These are phyloP conservation scores for Pica pica DNA, from an alignment of 2,113 vertebrate species.

Conservation along the genomic window DNA sequence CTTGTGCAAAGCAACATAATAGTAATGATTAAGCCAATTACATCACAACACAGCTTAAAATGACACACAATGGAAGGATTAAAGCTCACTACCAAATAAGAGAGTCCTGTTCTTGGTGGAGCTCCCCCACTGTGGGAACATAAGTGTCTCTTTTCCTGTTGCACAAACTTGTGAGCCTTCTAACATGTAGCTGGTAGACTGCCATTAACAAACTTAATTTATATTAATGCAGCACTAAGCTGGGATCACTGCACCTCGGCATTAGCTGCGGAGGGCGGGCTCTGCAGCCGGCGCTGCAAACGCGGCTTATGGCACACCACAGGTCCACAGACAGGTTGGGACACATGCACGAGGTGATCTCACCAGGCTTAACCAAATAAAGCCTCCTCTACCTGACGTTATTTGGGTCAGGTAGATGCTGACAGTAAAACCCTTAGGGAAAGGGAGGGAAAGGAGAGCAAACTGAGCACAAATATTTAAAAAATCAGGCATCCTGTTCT, in stretches of 20 bases:
- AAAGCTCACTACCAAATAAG: conserved; percentile 57
- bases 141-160: conserved; percentile 56
- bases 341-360: not conserved
- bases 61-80: conserved; percentile 62
- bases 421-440: not conserved
- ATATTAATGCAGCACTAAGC: not conserved
- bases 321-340: not conserved
- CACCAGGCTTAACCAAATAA: not conserved
- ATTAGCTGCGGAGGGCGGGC: not conserved
- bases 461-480: not conserved
- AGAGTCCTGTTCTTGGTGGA: conserved; percentile 48
- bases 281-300: not conserved
- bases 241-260: conserved; percentile 10
- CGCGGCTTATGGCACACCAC: not conserved
- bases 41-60: conserved; percentile 62
- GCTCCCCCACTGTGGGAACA: conserved; percentile 54
- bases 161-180: conserved; percentile 27
- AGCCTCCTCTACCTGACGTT: not conserved
- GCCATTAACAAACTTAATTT: conserved; percentile 18
- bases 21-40: conserved; percentile 64
- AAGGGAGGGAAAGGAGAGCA: not conserved
- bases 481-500: not conserved
- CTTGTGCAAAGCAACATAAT: conserved; percentile 54
- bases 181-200: conserved; percentile 8
- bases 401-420: conserved; percentile 34